These are phyloP conservation scores for Lepidurus apus DNA, from an alignment of 1,140 invertebrate genomes.

Conservation along the genomic window DNA sequence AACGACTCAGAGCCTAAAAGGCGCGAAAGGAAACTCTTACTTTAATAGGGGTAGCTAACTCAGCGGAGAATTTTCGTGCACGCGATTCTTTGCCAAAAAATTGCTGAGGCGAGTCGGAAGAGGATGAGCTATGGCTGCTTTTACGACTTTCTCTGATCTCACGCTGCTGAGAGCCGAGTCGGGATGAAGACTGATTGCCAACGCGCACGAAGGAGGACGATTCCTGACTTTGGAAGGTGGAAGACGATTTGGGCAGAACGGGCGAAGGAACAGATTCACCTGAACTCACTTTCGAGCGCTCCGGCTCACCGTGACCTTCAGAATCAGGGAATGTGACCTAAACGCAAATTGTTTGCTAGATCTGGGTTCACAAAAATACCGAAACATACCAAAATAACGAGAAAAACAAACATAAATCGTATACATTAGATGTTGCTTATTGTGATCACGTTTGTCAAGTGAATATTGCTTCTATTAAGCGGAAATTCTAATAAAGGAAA, in stretches of 20 bases:
- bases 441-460: no score
- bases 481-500: no score
- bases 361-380: neutral
- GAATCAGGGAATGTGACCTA: neutral
- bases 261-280: slow-evolving; percentile 32
- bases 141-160: neutral
- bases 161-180: neutral
- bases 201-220: neutral
- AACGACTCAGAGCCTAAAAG: neutral
- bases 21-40: neutral
- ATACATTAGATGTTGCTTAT: no score
- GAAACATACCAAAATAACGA: neutral
- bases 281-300: neutral
- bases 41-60: neutral
- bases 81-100: neutral
- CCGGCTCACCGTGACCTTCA: neutral
- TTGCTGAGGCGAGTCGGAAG: neutral
- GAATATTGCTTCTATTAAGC: no score
- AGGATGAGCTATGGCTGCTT: neutral
- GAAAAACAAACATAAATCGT: no score
- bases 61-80: neutral
- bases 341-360: neutral
- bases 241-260: slow-evolving; percentile 29
- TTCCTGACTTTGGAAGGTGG: neutral
- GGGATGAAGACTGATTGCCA: neutral